phyloP scores from a whole-genome alignment of 2,888 invertebrate genomes.

The Volucella inanis region DNA sequence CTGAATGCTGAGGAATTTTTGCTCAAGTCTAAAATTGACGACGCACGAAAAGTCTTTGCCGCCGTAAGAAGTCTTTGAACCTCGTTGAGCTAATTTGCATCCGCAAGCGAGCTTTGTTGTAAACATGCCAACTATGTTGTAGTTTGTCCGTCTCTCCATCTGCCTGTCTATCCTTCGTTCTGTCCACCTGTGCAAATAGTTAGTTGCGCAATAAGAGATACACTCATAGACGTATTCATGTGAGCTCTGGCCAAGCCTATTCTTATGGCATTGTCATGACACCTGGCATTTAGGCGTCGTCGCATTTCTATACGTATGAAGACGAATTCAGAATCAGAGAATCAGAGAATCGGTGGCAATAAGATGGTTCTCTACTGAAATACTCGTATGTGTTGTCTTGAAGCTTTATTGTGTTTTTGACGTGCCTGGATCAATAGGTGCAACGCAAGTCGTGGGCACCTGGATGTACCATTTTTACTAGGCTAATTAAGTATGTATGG shows the following conservation, averaged over 20 bases:
- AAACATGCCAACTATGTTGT: conserved; percentile 37
- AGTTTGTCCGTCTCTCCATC: neutral
- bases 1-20: conserved; percentile 13
- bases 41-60: too few relatives aligned
- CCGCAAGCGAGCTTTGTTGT: conserved; percentile 30
- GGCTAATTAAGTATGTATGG: neutral
- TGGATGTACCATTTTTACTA: conserved; percentile 23
- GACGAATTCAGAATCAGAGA: conserved; percentile 13
- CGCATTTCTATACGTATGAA: neutral
- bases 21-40: conserved; percentile 18
- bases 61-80: conserved; percentile 27
- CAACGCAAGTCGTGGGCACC: conserved; percentile 28
- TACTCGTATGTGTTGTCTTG: neutral
- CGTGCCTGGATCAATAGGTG: conserved; percentile 54
- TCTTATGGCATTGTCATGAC: conserved; percentile 47
- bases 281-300: conserved; percentile 34
- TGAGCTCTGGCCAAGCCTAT: conserved; percentile 48
- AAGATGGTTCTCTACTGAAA: conserved; percentile 18
- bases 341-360: conserved; percentile 29
- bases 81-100: conserved; percentile 45
- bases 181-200: conserved; percentile 36
- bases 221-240: conserved; percentile 23
- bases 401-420: conserved; percentile 28
- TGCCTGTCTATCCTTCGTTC: too few relatives aligned
- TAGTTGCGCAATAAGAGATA: conserved; percentile 18